Conservation (phyloP, 2,113 vertebrate genomes). For the Cnemophilus loriae region DNA sequence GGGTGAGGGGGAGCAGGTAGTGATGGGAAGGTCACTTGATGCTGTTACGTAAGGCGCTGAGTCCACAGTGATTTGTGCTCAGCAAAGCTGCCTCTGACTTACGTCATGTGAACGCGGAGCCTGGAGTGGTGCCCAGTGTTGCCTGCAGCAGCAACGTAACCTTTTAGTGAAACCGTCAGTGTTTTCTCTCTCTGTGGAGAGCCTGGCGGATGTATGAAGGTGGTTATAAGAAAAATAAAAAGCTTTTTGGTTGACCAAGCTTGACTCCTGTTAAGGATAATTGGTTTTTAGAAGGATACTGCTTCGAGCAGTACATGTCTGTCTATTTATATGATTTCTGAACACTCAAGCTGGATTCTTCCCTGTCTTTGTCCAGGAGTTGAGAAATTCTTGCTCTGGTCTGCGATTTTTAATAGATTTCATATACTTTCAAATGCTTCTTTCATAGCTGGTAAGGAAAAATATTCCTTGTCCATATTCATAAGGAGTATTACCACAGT, state of each 20-base stretch:
- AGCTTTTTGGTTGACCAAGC: neutral
- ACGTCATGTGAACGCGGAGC: fast-evolving
- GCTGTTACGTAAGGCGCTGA: fast-evolving
- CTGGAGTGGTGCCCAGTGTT: neutral
- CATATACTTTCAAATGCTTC: neutral
- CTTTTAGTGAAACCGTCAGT: neutral
- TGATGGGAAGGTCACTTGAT: fast-evolving
- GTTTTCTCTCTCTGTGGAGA: neutral
- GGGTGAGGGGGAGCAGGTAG: neutral
- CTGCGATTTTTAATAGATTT: neutral
- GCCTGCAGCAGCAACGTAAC: neutral
- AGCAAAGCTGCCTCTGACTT: neutral
- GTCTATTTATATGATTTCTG: neutral
- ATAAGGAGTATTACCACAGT: neutral
- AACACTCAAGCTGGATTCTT: neutral
- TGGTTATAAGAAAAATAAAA: neutral
- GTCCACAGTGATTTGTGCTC: fast-evolving
- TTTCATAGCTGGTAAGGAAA: neutral
- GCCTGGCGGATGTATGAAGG: neutral
- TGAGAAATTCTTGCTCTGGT: neutral
- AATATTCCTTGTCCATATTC: neutral
- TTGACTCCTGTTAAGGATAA: neutral
- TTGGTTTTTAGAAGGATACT: neutral
- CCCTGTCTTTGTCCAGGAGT: neutral
- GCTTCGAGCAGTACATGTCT: neutral